Base-by-base conservation (phyloP, 2,113 vertebrate genomes). In the Megaceryle maxima region DNA sequence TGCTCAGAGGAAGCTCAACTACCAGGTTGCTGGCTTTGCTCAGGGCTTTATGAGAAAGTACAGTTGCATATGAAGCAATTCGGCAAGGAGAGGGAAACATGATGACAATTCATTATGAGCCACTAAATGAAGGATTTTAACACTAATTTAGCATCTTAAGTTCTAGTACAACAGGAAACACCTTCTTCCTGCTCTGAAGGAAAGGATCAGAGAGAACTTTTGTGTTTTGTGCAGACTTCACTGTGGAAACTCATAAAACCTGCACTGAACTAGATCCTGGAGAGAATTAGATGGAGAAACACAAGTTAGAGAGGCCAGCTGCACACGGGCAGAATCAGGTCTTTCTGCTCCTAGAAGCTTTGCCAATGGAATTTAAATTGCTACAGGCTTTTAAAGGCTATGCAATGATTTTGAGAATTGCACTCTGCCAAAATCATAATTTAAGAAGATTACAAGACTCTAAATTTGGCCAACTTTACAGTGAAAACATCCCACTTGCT, bases 351-450 rank as follows among this genome's bases (percentile, higher is more conserved):
- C 62, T 57, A 33, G 15, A 81, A 82, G 66, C 62, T 93, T 91
- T 91, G 78, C 29, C 87, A 95, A 22, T n/a, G 46, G 73, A 95
- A 92, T 91, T 91, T 78, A 87, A 94, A 92, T 22, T 83, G 66
- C 46, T 56, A 51, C 76, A 50, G 57, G 64, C 33, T 87, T 82
- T 82, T 68, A 84, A 78, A 84, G 35, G 56, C 91, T 89, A 92
- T 64, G 41, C 77, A 87, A 62, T 8, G 53, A 94, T 76, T 95
- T 87, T 55, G 39, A 76, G 62, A 89, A 76, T 13, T 31, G 43
- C 39, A 56, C 43, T 79, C 53, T 62, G 89, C 66, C 87, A 96
- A 95, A 95, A 89, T 25, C 74, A 91, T 92, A 96, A 96, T 92
- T 94, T 95, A 79, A 84, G 92, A 87, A 44, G 62, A 95, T 66